Percentiles rank a stretch among this genome's conserved stretches.
phyloP scores from a whole-genome alignment of 2,888 invertebrate species.

The Drosophila macrospina region DNA sequence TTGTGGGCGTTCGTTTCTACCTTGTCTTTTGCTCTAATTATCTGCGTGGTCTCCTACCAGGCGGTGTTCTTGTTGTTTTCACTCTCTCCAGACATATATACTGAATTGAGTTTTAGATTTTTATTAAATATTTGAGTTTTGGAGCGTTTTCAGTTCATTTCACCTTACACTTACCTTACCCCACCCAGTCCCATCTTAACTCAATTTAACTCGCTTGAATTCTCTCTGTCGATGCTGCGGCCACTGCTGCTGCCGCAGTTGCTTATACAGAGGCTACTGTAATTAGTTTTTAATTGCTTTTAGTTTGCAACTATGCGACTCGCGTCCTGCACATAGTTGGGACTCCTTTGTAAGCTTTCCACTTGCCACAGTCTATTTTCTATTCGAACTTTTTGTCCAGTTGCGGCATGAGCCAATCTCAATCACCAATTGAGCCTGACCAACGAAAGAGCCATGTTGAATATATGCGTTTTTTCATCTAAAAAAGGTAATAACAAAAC shows the following conservation, averaged over 20 bases:
- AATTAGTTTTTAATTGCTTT: constrained; percentile 82
- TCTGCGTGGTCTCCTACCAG: constrained; percentile 67
- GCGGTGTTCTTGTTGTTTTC: constrained; percentile 32
- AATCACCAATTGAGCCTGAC: constrained; percentile 56
- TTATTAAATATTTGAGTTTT: constrained; percentile 76
- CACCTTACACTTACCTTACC: neutral
- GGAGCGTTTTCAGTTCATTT: constrained; percentile 5
- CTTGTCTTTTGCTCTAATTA: constrained; percentile 70
- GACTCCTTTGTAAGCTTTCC: constrained; percentile 40
- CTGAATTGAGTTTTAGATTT: constrained; percentile 81
- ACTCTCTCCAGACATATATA: constrained; percentile 62
- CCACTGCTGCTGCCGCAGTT: constrained; percentile 1
- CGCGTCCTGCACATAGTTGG: constrained; percentile 63
- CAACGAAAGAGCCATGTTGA: constrained; percentile 41
- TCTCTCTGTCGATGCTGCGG: neutral
- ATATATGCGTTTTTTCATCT: constrained; percentile 42
- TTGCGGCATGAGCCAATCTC: constrained; percentile 53
- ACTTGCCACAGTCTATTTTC: constrained; percentile 34
- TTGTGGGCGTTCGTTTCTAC: constrained; percentile 2
- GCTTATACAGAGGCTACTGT: constrained; percentile 58
- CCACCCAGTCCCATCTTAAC: too few relatives aligned
- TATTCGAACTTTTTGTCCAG: constrained; percentile 34
- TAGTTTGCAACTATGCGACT: constrained; percentile 61
- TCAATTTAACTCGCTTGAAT: neutral
- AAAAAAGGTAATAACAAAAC: constrained; percentile 73